Evolutionary conservation across 2,113 vertebrate species (phyloP), one percentile per base, ranked within the genome.

Genomic region (Glaucidium brasilianum): DNA sequence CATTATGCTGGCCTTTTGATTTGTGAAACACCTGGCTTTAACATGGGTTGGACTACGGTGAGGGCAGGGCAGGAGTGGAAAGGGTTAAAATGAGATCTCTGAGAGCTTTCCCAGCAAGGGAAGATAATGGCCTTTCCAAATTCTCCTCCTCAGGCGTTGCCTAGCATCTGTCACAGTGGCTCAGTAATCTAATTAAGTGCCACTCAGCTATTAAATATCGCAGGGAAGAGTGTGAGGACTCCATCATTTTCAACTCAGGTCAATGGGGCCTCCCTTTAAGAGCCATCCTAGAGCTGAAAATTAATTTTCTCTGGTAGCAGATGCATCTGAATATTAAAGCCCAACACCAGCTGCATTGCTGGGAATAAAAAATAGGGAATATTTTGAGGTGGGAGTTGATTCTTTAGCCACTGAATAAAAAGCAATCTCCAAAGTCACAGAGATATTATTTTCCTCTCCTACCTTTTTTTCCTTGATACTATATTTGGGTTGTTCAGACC

Each of bases 151-250:
- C 60, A 52, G 56, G 52, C 68, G 80, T 95, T 95, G 86, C 88
- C 87, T 84, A 80, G 95, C 95, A 92, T 92, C 97, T 96, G 96
- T 92, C 84, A 81, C 82, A 58, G 91, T 66, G 63, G 56, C 94
- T 92, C 90, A 72, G 71, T 92, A 90, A 95, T 94, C 96, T 97
- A 96, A 96, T 97, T 96, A 97, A 95, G 92, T 94, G 89, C 75
- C 87, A 62, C 90, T 92, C 1, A 19, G 79, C 93, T 94, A 81
- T 97, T 96, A 97, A 97, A 94, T 96, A 88, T 91, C 78, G 82
- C 89, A 92, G 87, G 45, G 13, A 50, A 56, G 85, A 30, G 53
- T 85, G 86, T 74, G 93, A 95, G 80, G 95, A 96, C 88, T 96
- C 92, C 77, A 97, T 93, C 93, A 68, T 96, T 96, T 81, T 68